A percentile compares a stretch with the other conserved stretches of the same genome.
Evolutionary conservation across 1,140 invertebrate genomes (phyloP).

Genomic region (Drosophila insularis): DNA sequence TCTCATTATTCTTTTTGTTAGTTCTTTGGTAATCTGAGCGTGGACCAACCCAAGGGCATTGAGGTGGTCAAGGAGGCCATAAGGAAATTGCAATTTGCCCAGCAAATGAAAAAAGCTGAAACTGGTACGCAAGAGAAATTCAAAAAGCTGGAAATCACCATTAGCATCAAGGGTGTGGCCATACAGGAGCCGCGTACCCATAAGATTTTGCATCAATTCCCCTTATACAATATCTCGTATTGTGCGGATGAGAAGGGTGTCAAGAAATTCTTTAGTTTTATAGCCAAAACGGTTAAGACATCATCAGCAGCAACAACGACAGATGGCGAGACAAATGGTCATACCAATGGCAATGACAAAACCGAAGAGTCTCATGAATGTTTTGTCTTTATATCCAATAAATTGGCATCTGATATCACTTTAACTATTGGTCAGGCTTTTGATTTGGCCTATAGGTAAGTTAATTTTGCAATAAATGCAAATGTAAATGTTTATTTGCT

Average conservation of each 20-base stretch:
- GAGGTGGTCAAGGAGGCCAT: slow-evolving; percentile 98
- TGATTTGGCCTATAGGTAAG: slow-evolving; percentile 95
- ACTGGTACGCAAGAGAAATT: slow-evolving; percentile 90
- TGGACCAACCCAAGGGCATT: slow-evolving; percentile 97
- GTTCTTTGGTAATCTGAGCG: slow-evolving; percentile 96
- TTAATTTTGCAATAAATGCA: neutral
- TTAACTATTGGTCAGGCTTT: slow-evolving; percentile 98
- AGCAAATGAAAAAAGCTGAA: slow-evolving; percentile 96
- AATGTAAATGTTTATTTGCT: neutral
- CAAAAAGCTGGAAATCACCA: slow-evolving; percentile 96
- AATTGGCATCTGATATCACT: slow-evolving; percentile 97
- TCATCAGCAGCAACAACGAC: neutral
- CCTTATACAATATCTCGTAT: slow-evolving; percentile 98
- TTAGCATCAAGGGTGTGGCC: slow-evolving; percentile 97
- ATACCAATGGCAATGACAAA: slow-evolving; percentile 49
- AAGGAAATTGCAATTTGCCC: slow-evolving; percentile 95
- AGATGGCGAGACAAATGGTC: slow-evolving; percentile 82
- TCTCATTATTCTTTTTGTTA: slow-evolving; percentile 82
- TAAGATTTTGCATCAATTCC: slow-evolving; percentile 95
- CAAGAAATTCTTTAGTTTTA: slow-evolving; percentile 98
- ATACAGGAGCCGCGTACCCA: slow-evolving; percentile 90
- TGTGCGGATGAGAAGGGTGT: slow-evolving; percentile 99
- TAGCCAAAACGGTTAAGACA: slow-evolving; percentile 91
- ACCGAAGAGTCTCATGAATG: slow-evolving; percentile 92
- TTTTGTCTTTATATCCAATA: slow-evolving; percentile 98